These are phyloP conservation scores for Phasia obesa DNA, from an alignment of 2,888 invertebrate genomes.

Conservation along the genomic window DNA sequence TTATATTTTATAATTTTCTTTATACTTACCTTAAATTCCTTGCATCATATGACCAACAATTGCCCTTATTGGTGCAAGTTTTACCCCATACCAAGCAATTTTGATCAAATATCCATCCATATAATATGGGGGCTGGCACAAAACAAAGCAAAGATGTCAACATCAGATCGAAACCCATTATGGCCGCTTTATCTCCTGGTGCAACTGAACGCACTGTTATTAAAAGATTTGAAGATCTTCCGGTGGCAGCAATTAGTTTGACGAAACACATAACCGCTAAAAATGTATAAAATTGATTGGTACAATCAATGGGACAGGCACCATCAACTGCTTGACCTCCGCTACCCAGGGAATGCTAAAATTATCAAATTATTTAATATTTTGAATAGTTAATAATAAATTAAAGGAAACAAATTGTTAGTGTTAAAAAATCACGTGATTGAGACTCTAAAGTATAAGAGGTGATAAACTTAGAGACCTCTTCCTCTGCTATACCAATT, in stretches of 20 bases:
- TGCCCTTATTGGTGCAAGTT: constrained; percentile 87
- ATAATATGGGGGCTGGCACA: constrained; percentile 90
- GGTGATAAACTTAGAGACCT: too few relatives aligned
- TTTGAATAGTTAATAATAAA: too few relatives aligned
- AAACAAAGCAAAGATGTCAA: constrained; percentile 88
- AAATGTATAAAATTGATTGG: constrained; percentile 84
- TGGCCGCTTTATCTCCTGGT: constrained; percentile 88
- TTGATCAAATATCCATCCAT: constrained; percentile 86
- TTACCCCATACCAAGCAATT: constrained; percentile 90
- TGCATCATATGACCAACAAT: constrained; percentile 89
- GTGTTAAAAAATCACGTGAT: too few relatives aligned
- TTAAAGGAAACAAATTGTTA: too few relatives aligned
- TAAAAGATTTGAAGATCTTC: constrained; percentile 85
- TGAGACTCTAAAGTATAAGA: too few relatives aligned
- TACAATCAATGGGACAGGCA: constrained; percentile 85
- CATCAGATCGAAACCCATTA: constrained; percentile 88
- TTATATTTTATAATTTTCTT: background rate
- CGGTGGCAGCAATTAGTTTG: constrained; percentile 85
- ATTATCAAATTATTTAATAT: background rate
- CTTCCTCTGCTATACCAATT: too few relatives aligned
- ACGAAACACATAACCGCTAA: constrained; percentile 84
- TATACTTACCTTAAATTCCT: constrained; percentile 83
- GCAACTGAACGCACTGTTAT: constrained; percentile 87
- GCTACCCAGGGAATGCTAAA: constrained; percentile 36
- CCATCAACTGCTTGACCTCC: constrained; percentile 83